Evolutionary conservation across 2,888 invertebrate genomes (phyloP).

Genomic region (Cataglyphis cursor): DNA sequence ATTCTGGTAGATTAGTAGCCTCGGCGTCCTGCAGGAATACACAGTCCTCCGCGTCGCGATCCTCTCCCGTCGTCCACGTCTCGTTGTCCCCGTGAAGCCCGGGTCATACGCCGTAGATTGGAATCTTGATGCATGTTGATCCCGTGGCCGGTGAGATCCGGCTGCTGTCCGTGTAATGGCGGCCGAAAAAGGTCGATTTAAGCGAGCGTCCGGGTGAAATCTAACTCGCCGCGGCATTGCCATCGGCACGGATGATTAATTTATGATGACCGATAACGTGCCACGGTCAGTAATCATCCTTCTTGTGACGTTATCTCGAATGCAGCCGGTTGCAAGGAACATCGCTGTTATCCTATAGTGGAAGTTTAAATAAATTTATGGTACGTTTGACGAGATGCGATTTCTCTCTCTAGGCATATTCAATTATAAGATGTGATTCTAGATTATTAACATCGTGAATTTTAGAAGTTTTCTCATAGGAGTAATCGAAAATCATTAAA

Average conservation of each 20-base stretch:
- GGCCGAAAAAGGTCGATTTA: slow-evolving; percentile 6
- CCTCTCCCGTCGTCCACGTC: slow-evolving; percentile 60
- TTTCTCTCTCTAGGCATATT: neutral
- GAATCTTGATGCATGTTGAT: slow-evolving; percentile 69
- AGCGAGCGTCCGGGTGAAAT: slow-evolving; percentile 16
- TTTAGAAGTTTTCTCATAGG: neutral
- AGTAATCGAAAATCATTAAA: neutral
- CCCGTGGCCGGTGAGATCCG: slow-evolving; percentile 52
- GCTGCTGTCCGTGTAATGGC: neutral
- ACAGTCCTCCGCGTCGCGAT: slow-evolving; percentile 67
- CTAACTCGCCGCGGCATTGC: slow-evolving; percentile 13
- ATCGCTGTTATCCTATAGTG: slow-evolving; percentile 4
- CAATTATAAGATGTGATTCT: neutral
- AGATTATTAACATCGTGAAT: neutral
- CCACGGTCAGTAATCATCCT: slow-evolving; percentile 47
- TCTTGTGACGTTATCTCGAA: slow-evolving; percentile 55
- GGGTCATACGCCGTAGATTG: slow-evolving; percentile 67
- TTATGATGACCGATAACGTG: slow-evolving; percentile 46
- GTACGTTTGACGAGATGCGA: neutral
- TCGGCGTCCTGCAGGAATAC: slow-evolving; percentile 79
- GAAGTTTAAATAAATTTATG: slow-evolving; percentile 34
- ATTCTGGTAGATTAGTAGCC: slow-evolving; percentile 81
- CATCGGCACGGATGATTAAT: slow-evolving; percentile 47
- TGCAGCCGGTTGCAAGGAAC: slow-evolving; percentile 44
- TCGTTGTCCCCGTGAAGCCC: slow-evolving; percentile 67